Conservation (phyloP, 2,113 vertebrate genomes). For the Calypte anna region DNA sequence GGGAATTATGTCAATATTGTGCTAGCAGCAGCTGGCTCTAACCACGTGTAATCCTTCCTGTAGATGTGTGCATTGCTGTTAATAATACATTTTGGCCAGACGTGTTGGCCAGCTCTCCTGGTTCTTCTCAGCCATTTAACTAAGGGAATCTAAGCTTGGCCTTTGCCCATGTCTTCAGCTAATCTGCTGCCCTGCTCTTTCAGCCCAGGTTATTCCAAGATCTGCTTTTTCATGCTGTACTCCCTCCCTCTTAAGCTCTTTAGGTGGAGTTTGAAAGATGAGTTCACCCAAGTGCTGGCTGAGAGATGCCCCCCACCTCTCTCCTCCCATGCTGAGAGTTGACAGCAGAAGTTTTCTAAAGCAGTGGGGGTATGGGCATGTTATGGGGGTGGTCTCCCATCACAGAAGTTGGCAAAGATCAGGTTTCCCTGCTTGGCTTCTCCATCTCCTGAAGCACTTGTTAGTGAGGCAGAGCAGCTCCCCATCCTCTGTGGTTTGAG, state of each 20-base stretch:
- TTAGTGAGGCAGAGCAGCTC: not conserved
- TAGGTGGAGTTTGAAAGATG: not conserved
- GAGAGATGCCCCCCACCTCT: not conserved
- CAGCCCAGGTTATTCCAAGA: not conserved
- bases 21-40: not conserved
- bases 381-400: not conserved
- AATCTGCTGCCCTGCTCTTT: not conserved
- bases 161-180: not conserved
- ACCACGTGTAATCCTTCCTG: not conserved
- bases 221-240: not conserved
- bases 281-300: not conserved
- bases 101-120: fast-evolving
- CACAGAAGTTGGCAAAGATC: not conserved
- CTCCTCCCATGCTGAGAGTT: fast-evolving
- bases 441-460: not conserved
- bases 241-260: not conserved
- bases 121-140: not conserved
- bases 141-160: not conserved
- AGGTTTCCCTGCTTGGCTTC: not conserved
- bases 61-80: not conserved
- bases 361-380: fast-evolving
- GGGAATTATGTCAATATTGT: not conserved
- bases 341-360: not conserved
- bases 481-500: fast-evolving
- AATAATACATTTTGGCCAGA: not conserved